Evolutionary conservation across 23 tunicate species (phyloP), one percentile per base, ranked within the genome.

Genomic region (Aplidium turbinatum): DNA sequence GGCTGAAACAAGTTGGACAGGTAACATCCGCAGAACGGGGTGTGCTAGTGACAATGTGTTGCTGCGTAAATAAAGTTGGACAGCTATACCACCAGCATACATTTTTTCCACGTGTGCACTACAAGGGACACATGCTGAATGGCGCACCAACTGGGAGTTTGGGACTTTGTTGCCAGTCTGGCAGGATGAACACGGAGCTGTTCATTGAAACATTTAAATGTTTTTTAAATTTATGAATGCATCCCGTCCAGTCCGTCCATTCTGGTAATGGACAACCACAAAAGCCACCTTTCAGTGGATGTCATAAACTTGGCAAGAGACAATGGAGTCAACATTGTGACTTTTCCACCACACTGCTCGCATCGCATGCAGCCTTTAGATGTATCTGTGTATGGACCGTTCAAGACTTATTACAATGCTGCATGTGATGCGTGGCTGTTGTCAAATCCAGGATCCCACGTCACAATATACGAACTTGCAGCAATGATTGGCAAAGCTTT

Each of bases 291-390:
- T 30, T 75, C 76, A 5, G 27, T 64, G 33, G 71, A 28, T n/a
- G 29, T 32, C 4, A 42, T 77, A 26, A 58, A 77, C 4, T 13
- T 69, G 58, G 76, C 82, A 11, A 25, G 57, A 4, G 58, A 66
- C 20, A 33, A 77, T 69, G 82, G 58, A 3, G 46, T 77, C 6
- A 26, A 24, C 3, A 64, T 77, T 64, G 75, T 77, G 21, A 77
- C 78, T 2, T 77, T 77, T 77, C 82, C 82, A 25, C 82, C 78
- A 11, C 80, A 75, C 31, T 75, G 80, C 51, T 63, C 75, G 47
- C 80, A 75, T 32, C 66, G 50, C 20, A 25, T 77, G 19, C 78
- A 77, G 38, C 82, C 82, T 23, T n/a, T 60, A 20, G 68, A 60
- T 20, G 68, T 60, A 28, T 60, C 68, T 26, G 68, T 60, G 5